phyloP scores from a whole-genome alignment of 2,113 vertebrate species.

The Pyrgilauda ruficollis region DNA sequence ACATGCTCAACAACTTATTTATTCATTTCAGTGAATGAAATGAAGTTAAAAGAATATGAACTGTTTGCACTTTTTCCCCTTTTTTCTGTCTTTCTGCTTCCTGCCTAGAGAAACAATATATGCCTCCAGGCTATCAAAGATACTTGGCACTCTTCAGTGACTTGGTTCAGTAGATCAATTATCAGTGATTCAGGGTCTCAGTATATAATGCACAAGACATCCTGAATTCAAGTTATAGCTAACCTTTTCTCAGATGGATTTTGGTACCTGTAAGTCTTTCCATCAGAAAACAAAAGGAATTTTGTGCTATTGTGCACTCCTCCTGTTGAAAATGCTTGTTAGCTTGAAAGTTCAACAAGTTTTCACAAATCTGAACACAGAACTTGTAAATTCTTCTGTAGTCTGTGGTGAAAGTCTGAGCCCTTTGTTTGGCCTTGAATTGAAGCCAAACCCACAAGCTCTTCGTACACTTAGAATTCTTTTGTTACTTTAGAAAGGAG shows the following conservation, averaged over 20 bases:
- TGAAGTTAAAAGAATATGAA: neutral
- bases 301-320: neutral
- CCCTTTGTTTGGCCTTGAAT: slow-evolving; percentile 58
- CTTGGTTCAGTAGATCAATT: neutral
- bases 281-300: neutral
- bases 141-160: neutral
- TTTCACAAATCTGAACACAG: slow-evolving; percentile 3
- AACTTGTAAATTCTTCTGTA: neutral
- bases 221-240: neutral
- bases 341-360: slow-evolving; percentile 3
- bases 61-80: rapidly evolving
- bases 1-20: neutral
- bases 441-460: slow-evolving; percentile 18
- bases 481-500: slow-evolving; percentile 21
- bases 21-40: neutral
- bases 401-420: neutral
- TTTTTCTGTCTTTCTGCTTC: neutral
- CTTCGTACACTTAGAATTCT: slow-evolving; percentile 36
- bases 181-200: neutral
- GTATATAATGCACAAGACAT: neutral
- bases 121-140: neutral
- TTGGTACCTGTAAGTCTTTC: neutral
- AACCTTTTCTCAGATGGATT: neutral
- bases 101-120: neutral
- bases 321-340: neutral